Conservation (phyloP, 2,797 vertebrate species). For the Danio choprae region DNA sequence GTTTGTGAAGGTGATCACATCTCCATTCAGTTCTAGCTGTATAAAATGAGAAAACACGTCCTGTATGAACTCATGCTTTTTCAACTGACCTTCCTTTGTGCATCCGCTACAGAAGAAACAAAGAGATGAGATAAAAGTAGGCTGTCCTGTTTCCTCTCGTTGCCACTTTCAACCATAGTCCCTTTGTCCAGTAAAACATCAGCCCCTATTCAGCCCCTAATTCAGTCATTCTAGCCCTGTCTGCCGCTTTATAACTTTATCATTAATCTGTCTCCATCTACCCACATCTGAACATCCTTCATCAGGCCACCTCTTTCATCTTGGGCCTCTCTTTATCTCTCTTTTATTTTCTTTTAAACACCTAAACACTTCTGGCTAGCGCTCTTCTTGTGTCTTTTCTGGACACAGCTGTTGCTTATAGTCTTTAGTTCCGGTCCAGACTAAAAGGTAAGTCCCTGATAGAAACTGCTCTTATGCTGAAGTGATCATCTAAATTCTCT, state of each 20-base stretch:
- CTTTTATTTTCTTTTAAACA: conserved; percentile 46
- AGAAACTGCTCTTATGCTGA: conserved; percentile 4
- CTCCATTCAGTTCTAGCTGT: background rate
- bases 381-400: conserved; percentile 33
- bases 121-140: conserved; percentile 12
- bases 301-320: conserved; percentile 54
- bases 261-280: conserved; percentile 41
- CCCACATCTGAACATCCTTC: conserved; percentile 45
- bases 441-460: conserved; percentile 19
- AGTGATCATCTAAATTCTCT: conserved; percentile 10
- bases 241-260: conserved; percentile 44
- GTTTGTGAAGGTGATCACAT: background rate
- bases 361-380: conserved; percentile 22
- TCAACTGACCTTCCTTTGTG: conserved; percentile 15
- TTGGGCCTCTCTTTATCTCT: conserved; percentile 38
- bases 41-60: background rate
- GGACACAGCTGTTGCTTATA: conserved; percentile 8
- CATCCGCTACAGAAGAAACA: conserved; percentile 24
- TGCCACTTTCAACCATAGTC: conserved; percentile 25
- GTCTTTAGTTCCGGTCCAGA: conserved; percentile 36
- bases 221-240: conserved; percentile 3
- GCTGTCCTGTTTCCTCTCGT: conserved; percentile 18
- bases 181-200: conserved; percentile 42
- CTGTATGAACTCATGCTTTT: conserved; percentile 12
- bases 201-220: conserved; percentile 23